phyloP scores from a whole-genome alignment of 2,797 vertebrate genomes.

The Heterohyrax brucei region DNA sequence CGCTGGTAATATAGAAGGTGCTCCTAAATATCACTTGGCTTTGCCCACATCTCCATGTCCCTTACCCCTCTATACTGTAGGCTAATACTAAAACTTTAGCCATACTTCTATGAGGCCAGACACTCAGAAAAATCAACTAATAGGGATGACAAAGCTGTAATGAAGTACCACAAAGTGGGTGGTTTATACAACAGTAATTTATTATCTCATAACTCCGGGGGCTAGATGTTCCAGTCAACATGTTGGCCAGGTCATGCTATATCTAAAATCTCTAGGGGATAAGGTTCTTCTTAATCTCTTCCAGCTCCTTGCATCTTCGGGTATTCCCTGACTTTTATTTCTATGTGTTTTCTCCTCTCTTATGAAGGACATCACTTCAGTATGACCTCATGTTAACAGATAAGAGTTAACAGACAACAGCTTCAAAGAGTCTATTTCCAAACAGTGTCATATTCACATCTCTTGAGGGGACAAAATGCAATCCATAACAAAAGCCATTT shows the following conservation, averaged over 20 bases:
- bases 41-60: not conserved
- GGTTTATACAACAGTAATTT: not conserved
- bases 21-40: not conserved
- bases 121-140: not conserved
- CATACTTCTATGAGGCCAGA: not conserved
- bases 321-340: not conserved
- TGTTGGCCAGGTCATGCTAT: not conserved
- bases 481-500: not conserved
- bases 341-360: not conserved
- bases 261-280: not conserved
- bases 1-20: not conserved
- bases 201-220: not conserved
- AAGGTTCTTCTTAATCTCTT: not conserved
- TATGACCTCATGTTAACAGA: not conserved
- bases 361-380: not conserved
- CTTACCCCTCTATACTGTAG: not conserved
- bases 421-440: not conserved
- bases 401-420: not conserved
- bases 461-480: not conserved
- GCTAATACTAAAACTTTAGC: not conserved
- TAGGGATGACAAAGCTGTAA: not conserved
- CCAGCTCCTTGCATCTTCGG: not conserved
- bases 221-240: not conserved
- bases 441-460: not conserved
- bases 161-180: not conserved